Percentiles rank a stretch among this genome's conserved stretches.
These are phyloP conservation scores for Lasiommata megera DNA, from an alignment of 2,888 invertebrate species.

Conservation along the genomic window DNA sequence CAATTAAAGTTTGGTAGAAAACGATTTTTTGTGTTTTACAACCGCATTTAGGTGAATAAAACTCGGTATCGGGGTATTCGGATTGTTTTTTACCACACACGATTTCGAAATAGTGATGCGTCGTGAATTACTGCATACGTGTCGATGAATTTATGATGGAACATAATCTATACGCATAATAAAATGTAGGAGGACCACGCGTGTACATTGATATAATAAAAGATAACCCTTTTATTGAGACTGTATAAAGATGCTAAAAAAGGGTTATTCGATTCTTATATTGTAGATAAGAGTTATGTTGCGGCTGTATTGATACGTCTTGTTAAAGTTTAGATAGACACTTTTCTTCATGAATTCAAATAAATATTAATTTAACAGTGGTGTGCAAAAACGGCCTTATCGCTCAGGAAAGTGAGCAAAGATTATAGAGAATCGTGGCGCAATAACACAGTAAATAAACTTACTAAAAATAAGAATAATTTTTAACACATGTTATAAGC, in stretches of 20 bases:
- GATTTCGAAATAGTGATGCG: constrained; percentile 60
- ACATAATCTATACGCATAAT: constrained; percentile 15
- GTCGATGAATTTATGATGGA: constrained; percentile 42
- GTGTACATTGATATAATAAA: constrained; percentile 3
- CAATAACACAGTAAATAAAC: too few species aligned
- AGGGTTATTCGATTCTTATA: too few species aligned
- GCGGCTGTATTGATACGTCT: too few species aligned
- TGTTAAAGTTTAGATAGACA: too few species aligned
- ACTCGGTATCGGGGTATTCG: constrained; percentile 60
- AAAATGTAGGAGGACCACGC: neutral
- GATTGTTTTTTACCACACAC: constrained; percentile 79
- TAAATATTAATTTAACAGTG: too few species aligned
- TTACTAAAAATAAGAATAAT: too few species aligned
- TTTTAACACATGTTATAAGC: too few species aligned
- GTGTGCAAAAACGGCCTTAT: too few species aligned
- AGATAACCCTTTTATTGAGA: constrained; percentile 1
- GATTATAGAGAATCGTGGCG: too few species aligned
- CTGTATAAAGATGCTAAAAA: neutral
- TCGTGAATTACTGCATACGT: constrained; percentile 33
- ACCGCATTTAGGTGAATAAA: constrained; percentile 78
- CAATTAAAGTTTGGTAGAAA: constrained; percentile 78
- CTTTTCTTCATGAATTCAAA: too few species aligned
- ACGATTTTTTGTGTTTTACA: constrained; percentile 70
- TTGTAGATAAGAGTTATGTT: too few species aligned
- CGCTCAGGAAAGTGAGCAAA: too few species aligned